Evolutionary conservation across 2,797 vertebrate species (phyloP), one percentile per base, ranked within the genome.

Genomic region (Oreochromis mossambicus): DNA sequence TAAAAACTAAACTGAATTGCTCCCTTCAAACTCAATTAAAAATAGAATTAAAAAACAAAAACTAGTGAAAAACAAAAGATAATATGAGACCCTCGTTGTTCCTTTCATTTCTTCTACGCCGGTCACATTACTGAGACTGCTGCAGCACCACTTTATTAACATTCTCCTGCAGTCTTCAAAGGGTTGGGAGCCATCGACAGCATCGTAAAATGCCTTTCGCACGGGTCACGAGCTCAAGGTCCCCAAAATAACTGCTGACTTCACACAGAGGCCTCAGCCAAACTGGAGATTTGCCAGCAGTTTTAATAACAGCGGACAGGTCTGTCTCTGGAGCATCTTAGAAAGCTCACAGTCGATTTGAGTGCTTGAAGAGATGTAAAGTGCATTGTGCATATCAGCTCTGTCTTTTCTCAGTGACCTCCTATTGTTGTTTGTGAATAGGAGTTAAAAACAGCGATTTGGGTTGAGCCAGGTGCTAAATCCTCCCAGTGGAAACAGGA

Each of bases 391-490:
- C 14, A 11, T 80, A 87, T 82, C 66, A n/a, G 19, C 58, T 75
- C 38, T 80, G 89, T 87, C 82, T 91, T 66, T 83, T 26, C 87
- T 88, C 66, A 17, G 34, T 14, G 70, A 46, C 54, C 10, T 3
- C 8, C 36, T 77, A 80, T 86, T 92, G 88, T 89, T 88, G 78
- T 55, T 78, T 75, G 26, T 81, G 85, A 91, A 87, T 86, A 77
- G 81, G 46, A 85, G 87, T 87, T 93, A 87, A 90, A 87, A 90
- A 81, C 82, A 77, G 89, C 1, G 41, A 2, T 52, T 38, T 0
- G 21, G 43, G n/a, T n/a, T 2, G 70, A 86, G 88, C 87, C 92
- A 88, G 87, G 56, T 86, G 93, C 83, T 91, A 90, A 92, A 92
- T 89, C 92, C 88, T 83, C 83, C 83, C 79, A 1, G 80, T 85